These are phyloP conservation scores for Hippopotamyrus pictus DNA, from an alignment of 2,797 vertebrate species.

Conservation along the genomic window DNA sequence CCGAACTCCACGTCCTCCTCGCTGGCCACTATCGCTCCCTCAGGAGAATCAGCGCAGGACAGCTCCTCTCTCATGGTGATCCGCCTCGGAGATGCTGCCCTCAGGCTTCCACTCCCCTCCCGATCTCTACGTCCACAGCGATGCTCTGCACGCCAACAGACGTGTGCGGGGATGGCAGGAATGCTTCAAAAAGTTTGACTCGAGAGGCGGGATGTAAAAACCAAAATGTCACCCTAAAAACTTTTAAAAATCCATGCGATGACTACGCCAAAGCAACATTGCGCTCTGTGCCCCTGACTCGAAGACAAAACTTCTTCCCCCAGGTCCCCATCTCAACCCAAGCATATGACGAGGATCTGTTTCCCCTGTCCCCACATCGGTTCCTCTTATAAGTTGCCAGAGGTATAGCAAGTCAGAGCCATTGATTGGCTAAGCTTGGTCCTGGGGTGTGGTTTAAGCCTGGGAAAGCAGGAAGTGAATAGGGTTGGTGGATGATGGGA, in stretches of 20 bases:
- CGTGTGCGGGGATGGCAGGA: not conserved
- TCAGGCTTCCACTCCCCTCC: constrained; percentile 1
- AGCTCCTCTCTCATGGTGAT: constrained; percentile 74
- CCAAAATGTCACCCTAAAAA: not conserved
- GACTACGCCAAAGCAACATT: constrained; percentile 23
- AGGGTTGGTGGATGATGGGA: constrained; percentile 49
- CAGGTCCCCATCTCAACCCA: constrained; percentile 50
- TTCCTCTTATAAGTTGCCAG: constrained; percentile 51
- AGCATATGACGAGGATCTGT: constrained; percentile 26
- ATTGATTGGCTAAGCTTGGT: constrained; percentile 53
- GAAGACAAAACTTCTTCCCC: constrained; percentile 36
- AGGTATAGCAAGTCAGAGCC: constrained; percentile 44
- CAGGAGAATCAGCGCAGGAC: constrained; percentile 61
- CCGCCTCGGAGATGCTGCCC: not conserved
- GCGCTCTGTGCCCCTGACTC: constrained; percentile 26
- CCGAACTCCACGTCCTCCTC: constrained; percentile 61
- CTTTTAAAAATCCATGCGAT: not conserved
- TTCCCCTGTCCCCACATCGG: not conserved
- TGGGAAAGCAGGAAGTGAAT: constrained; percentile 51
- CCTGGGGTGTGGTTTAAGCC: constrained; percentile 41
- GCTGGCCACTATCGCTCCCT: constrained; percentile 64
- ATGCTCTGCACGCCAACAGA: not conserved
- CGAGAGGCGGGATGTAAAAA: not conserved
- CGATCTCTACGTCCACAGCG: not conserved
- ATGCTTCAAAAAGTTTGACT: constrained; percentile 15